These are phyloP conservation scores for Aleiodes testaceus DNA, from an alignment of 2,888 invertebrate genomes.

Conservation along the genomic window DNA sequence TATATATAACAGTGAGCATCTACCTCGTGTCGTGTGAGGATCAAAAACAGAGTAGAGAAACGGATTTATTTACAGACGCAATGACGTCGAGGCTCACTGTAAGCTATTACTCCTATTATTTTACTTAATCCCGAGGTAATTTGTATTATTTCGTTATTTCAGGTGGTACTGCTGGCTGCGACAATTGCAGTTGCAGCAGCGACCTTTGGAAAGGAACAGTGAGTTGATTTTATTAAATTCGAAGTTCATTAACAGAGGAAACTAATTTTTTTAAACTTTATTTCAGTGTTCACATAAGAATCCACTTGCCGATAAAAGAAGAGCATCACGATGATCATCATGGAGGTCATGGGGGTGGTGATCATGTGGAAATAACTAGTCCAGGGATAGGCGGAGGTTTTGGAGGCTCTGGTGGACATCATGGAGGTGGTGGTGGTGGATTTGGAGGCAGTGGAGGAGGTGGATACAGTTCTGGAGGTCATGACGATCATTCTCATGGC, in stretches of 20 bases:
- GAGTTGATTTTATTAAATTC: constrained; percentile 48
- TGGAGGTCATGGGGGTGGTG: constrained; percentile 53
- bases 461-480: constrained; percentile 24
- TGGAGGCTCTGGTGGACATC: constrained; percentile 28
- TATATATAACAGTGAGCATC: constrained; percentile 68
- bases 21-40: constrained; percentile 51
- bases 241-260: too few species aligned
- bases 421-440: constrained; percentile 41
- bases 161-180: constrained; percentile 59
- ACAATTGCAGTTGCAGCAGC: constrained; percentile 55
- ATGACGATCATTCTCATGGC: constrained; percentile 33
- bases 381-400: constrained; percentile 50
- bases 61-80: constrained; percentile 3
- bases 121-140: neutral
- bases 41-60: constrained; percentile 40
- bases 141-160: constrained; percentile 45
- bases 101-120: constrained; percentile 47
- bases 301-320: constrained; percentile 63
- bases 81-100: constrained; percentile 60
- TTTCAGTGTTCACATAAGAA: constrained; percentile 64
- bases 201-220: constrained; percentile 67
- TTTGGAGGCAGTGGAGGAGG: constrained; percentile 35
- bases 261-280: neutral
- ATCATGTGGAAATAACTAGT: constrained; percentile 55
- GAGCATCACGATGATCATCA: constrained; percentile 60